Evolutionary conservation across 2,888 invertebrate species (phyloP), one percentile per base, ranked within the genome.

Genomic region (Scaptomyza flava): DNA sequence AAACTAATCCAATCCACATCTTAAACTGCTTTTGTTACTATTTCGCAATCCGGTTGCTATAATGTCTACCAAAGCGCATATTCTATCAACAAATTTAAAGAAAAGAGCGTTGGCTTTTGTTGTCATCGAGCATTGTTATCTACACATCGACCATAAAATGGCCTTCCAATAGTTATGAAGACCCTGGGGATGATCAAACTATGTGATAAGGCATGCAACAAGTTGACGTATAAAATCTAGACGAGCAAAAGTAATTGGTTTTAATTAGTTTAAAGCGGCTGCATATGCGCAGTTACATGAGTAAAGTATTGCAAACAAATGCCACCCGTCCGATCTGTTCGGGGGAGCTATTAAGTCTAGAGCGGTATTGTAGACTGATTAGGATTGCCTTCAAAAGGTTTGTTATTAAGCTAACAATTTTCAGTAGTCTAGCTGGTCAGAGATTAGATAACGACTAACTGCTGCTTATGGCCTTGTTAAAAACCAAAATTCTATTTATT

Each of bases 381-480:
- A 80, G 52, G 48, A 41, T 17, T 56, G 20, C 53, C 57, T 46
- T 46, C 58, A 46, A 31, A 46, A 43, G 51, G 36, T 57, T 46
- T 60, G 57, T 61, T 23, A 23, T 23, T 72, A 27, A 56, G 58
- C 45, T 53, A 0, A 34, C 81, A 31, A 76, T 54, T 68, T 54
- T 53, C 2, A 74, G 68, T 81, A 83, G 75, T 72, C 72, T 80
- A 57, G 75, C 68, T 62, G 14, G 3, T 17, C 47, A 51, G 3
- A 38, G 86, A 81, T 86, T 47, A 86, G 81, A 85, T 76, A 70
- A 6, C 14, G 8, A 3, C 23, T 12, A 9, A 27, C 8, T 57
- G 60, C 14, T 17, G 38, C 65, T 33, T 23, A 47, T 74, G 80
- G 56, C 69, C 77, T 81, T 79, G 67, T 54, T 72, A 23, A 43